These are phyloP conservation scores for Lutjanus campechanus DNA, from an alignment of 2,797 vertebrate genomes.

Conservation along the genomic window DNA sequence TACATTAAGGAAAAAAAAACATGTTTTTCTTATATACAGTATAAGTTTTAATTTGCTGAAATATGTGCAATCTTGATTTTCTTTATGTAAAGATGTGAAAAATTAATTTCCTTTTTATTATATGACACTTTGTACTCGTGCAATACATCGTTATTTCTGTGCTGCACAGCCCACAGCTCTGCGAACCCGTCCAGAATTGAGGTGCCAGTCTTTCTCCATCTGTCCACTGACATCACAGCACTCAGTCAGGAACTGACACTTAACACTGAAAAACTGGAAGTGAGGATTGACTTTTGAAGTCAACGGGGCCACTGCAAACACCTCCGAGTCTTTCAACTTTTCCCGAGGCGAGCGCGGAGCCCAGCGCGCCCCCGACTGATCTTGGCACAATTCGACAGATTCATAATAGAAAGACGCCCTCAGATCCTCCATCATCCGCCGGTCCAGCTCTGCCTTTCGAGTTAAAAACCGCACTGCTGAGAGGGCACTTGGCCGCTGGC, in stretches of 20 bases:
- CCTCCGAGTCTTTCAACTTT: slow-evolving; percentile 22
- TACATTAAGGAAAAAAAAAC: no score
- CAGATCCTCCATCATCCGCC: slow-evolving; percentile 1
- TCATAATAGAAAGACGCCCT: slow-evolving; percentile 15
- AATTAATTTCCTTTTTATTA: background rate
- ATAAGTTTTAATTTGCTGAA: background rate
- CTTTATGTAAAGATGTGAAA: background rate
- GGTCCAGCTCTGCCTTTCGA: slow-evolving; percentile 8
- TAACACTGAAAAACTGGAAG: background rate
- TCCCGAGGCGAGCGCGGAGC: slow-evolving; percentile 4
- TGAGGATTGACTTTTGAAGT: slow-evolving; percentile 23
- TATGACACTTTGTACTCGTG: background rate
- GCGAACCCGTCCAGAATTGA: background rate
- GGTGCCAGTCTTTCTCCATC: background rate
- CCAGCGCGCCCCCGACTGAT: slow-evolving; percentile 13
- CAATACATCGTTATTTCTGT: background rate
- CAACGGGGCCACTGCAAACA: slow-evolving; percentile 4
- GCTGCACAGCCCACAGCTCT: background rate
- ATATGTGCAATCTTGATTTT: background rate
- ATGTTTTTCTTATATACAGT: no score
- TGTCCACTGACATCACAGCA: slow-evolving; percentile 2
- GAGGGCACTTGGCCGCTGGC: slow-evolving; percentile 8
- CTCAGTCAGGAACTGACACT: slow-evolving; percentile 10
- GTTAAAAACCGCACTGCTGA: slow-evolving; percentile 24
- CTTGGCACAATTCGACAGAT: slow-evolving; percentile 7